A percentile compares a stretch with the other conserved stretches of the same genome.
These are phyloP conservation scores for Campylorhamphus procurvoides DNA, from an alignment of 2,113 vertebrate species.

Conservation along the genomic window DNA sequence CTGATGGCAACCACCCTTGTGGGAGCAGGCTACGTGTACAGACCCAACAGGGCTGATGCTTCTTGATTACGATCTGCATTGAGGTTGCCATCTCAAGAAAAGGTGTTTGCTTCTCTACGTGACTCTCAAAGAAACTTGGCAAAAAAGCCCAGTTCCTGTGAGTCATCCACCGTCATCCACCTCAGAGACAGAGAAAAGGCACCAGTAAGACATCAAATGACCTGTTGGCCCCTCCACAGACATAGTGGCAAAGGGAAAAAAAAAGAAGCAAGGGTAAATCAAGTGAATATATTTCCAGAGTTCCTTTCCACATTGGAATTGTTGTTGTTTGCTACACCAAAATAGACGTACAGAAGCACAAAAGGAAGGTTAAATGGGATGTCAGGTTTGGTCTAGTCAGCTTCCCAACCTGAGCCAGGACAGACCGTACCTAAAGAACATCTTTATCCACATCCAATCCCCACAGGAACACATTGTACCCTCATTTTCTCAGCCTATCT, in stretches of 20 bases:
- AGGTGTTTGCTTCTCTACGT: slow-evolving; percentile 13
- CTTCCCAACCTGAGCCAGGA: not conserved
- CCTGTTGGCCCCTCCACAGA: not conserved
- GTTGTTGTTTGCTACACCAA: not conserved
- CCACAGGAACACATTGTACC: not conserved
- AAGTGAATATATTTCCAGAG: not conserved
- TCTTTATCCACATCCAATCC: not conserved
- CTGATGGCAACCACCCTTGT: not conserved
- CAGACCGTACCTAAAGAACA: not conserved
- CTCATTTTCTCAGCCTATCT: not conserved
- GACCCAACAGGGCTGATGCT: slow-evolving; percentile 29
- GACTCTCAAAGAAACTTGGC: slow-evolving; percentile 40
- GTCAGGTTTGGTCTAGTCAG: not conserved
- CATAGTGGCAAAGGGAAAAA: not conserved
- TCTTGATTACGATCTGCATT: slow-evolving; percentile 6
- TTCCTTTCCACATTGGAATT: not conserved
- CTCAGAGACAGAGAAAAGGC: not conserved
- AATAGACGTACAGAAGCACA: not conserved
- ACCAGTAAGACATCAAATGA: not conserved
- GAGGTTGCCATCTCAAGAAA: slow-evolving; percentile 25
- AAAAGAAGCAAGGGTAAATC: not conserved
- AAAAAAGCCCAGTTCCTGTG: not conserved
- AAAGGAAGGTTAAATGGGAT: not conserved
- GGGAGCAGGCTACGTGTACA: slow-evolving; percentile 47
- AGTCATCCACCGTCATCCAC: slow-evolving; percentile 11